These are phyloP conservation scores for Calidris pygmaea DNA, from an alignment of 2,113 vertebrate genomes.

Conservation along the genomic window DNA sequence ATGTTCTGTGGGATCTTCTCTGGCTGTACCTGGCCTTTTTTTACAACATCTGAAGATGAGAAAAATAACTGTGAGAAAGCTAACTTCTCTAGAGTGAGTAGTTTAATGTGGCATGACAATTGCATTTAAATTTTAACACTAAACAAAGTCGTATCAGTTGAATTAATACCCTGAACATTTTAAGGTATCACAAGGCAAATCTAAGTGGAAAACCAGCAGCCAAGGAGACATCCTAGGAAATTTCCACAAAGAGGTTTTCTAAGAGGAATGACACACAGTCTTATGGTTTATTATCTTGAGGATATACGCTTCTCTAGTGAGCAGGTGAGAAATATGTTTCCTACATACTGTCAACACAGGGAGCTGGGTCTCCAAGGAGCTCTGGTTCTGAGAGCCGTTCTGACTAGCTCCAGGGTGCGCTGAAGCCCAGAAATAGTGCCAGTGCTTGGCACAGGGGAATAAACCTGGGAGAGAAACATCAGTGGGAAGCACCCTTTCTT, in stretches of 20 bases:
- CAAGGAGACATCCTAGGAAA: neutral
- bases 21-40: neutral
- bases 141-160: neutral
- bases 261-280: neutral
- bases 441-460: accelerated
- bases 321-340: neutral
- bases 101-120: neutral
- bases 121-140: neutral
- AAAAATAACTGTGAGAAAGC: neutral
- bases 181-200: neutral
- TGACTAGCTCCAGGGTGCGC: neutral
- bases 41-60: neutral
- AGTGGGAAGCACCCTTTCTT: neutral
- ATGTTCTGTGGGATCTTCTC: neutral
- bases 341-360: neutral
- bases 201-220: neutral
- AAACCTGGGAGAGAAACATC: neutral
- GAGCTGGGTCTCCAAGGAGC: neutral
- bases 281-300: neutral
- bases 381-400: neutral
- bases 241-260: neutral
- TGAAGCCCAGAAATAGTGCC: neutral
- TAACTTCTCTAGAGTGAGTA: neutral
- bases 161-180: neutral
- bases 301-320: neutral